These are phyloP conservation scores for Echinometra lucunter DNA, from an alignment of 53 echinoderm and acorn worm species.

Conservation along the genomic window DNA sequence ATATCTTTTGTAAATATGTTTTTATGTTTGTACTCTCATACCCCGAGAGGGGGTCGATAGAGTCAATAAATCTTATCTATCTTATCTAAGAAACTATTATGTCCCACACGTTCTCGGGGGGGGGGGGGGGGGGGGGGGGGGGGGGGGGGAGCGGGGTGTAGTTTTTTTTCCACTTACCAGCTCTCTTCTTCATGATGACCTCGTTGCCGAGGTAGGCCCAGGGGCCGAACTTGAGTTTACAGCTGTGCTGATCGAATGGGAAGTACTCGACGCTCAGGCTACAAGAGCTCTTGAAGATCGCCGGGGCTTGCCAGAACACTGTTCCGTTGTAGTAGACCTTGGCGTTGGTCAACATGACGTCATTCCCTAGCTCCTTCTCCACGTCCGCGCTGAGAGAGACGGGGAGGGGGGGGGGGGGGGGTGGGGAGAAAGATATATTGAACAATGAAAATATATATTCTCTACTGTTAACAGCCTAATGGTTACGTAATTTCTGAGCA, in stretches of 20 bases:
- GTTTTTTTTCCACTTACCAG: constrained; percentile 59
- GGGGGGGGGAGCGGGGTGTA: too few species aligned
- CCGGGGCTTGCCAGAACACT: constrained; percentile 92
- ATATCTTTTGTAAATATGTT: too few species aligned
- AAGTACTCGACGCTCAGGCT: constrained; percentile 82
- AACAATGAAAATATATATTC: too few species aligned
- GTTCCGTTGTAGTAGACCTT: constrained; percentile 75
- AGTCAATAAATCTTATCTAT: too few species aligned
- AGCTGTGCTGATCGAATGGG: constrained; percentile 90
- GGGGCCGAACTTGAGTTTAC: constrained; percentile 89
- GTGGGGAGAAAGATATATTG: background rate
- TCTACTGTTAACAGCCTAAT: too few species aligned
- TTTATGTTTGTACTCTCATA: too few species aligned
- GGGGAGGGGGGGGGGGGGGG: background rate
- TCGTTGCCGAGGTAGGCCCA: constrained; percentile 91
- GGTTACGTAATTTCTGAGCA: too few species aligned
- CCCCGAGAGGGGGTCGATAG: too few species aligned
- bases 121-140: too few species aligned
- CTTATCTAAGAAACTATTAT: too few species aligned
- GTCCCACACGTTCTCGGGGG: too few species aligned
- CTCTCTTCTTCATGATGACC: constrained; percentile 81
- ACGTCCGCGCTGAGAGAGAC: constrained; percentile 84
- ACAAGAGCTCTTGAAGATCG: constrained; percentile 94
- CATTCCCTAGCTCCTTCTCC: constrained; percentile 89
- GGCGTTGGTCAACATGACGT: constrained; percentile 88